Evolutionary conservation across 2,113 vertebrate species (phyloP), one percentile per base, ranked within the genome.

Genomic region (Dunckerocampus dactyliophorus): DNA sequence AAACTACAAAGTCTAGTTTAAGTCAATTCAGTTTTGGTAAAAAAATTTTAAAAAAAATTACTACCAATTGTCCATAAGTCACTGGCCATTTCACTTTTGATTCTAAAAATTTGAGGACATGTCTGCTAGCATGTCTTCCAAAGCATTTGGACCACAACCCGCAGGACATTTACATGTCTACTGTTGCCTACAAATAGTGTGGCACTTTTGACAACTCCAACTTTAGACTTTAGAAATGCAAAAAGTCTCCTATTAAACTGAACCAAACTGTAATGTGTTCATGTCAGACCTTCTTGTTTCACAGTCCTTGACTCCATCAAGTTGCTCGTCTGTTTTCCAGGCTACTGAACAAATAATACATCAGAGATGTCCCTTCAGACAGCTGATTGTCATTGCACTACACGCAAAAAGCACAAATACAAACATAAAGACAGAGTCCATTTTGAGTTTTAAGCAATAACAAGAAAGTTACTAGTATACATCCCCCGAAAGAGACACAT

Each of bases 371-470:
- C 76, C 74, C 79, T 76, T 66, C 47, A 6, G 49, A 51, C 49
- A 54, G 65, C 69, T 72, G 63, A 77, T 78, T 82, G 70, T 61
- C 82, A 75, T 69, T 81, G 69, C 52, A 70, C 47, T 75, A 69
- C 75, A 72, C 69, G 48, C 37, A 43, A 76, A 64, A 77, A n/a
- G 47, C 64, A 64, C 69, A 65, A 80, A 82, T 71, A 77, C 65
- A 50, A 79, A 77, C 77, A 79, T 52, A 77, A 75, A 69, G 71
- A 67, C 63, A 68, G 60, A 69, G 64, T 71, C 21, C 12, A 58
- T 72, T 42, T 20, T 42, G 45, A 59, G 61, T 75, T 80, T 54
- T 67, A 64, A 66, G 47, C 39, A 3, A 14, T 17, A 46, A 64
- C 65, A 59, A 62, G 55, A 63, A 53, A 68, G 56, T 43, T 21